Conservation (phyloP, 2,113 vertebrate genomes). For the Cheirogaleus medius region DNA sequence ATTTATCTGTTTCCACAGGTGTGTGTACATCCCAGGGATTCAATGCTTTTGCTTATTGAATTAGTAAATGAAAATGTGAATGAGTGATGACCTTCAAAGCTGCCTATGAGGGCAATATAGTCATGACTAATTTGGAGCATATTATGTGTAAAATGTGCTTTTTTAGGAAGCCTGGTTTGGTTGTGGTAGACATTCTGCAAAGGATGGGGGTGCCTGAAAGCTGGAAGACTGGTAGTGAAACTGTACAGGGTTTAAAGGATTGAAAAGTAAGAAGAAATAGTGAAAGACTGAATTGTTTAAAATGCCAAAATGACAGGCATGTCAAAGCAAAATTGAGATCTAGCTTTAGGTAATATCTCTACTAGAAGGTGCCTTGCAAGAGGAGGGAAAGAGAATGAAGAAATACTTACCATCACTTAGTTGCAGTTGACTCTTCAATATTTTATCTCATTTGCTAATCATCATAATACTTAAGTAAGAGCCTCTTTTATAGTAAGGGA, state of each 20-base stretch:
- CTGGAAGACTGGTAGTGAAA: background rate
- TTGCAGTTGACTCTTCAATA: background rate
- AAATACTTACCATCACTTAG: background rate
- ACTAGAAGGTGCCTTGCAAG: background rate
- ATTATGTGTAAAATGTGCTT: rapidly evolving
- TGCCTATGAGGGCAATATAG: rapidly evolving
- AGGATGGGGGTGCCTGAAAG: background rate
- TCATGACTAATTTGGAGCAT: background rate
- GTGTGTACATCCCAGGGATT: background rate
- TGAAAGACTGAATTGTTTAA: background rate
- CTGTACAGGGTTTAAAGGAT: background rate
- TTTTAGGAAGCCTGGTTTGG: background rate
- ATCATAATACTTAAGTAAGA: background rate
- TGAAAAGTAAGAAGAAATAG: background rate
- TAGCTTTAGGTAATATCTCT: background rate
- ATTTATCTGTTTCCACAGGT: background rate
- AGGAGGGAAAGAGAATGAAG: background rate
- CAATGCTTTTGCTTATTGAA: background rate
- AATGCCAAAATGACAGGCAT: background rate
- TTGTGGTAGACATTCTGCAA: background rate
- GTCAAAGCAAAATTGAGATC: background rate
- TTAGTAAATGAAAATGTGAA: background rate
- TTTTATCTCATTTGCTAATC: background rate
- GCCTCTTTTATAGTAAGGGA: background rate
- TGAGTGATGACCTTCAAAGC: background rate